phyloP scores from a whole-genome alignment of 2,888 invertebrate species.

The Biston stratarius region DNA sequence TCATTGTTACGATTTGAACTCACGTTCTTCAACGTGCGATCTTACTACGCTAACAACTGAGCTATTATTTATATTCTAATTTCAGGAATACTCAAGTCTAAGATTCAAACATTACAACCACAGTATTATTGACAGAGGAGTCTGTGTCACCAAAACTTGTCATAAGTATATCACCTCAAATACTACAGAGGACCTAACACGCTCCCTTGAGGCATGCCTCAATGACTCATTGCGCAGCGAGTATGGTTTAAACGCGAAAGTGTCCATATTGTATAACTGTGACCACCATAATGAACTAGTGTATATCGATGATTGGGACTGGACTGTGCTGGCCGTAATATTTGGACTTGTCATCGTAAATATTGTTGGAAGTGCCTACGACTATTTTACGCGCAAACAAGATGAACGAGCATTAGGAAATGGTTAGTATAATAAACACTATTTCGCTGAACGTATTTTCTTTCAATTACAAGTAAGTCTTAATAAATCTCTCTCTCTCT shows the following conservation, averaged over 20 bases:
- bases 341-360: background rate
- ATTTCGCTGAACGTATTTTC: background rate
- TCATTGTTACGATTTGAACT: no score
- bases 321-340: background rate
- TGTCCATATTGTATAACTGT: constrained; percentile 12
- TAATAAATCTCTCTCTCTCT: no score
- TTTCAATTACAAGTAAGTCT: no score
- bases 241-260: constrained; percentile 19
- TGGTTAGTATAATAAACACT: background rate
- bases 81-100: constrained; percentile 29
- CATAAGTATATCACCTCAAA: background rate
- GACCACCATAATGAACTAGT: constrained; percentile 1
- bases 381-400: background rate
- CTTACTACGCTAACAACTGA: no score
- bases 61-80: background rate
- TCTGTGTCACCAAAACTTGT: constrained; percentile 24
- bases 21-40: no score
- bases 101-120: constrained; percentile 29
- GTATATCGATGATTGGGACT: constrained; percentile 6
- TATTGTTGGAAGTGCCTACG: background rate
- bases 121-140: constrained; percentile 14
- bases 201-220: constrained; percentile 23
- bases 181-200: constrained; percentile 3
- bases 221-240: constrained; percentile 21
- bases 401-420: background rate